These are phyloP conservation scores for Papilio protenor DNA, from an alignment of 2,888 invertebrate species.

Conservation along the genomic window DNA sequence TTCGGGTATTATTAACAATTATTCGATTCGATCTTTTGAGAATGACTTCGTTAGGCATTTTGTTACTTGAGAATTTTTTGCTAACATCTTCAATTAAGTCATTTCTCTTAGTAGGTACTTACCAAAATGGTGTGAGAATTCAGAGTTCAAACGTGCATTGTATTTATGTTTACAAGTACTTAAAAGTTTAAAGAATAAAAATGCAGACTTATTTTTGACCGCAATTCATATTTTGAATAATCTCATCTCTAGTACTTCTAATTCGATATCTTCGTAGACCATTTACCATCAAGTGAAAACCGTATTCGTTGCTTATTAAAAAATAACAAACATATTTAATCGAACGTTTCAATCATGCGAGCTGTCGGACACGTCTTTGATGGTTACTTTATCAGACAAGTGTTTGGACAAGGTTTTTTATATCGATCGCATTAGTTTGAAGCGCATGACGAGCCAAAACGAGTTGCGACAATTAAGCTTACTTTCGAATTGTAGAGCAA, in stretches of 20 bases:
- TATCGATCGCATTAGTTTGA: constrained; percentile 30
- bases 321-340: constrained; percentile 14
- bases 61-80: constrained; percentile 40
- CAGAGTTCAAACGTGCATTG: not conserved
- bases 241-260: not conserved
- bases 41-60: constrained; percentile 14
- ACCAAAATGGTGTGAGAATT: constrained; percentile 21
- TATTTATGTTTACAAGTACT: not conserved
- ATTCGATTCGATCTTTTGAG: constrained; percentile 36
- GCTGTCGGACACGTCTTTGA: constrained; percentile 4
- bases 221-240: not conserved
- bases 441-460: constrained; percentile 32
- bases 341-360: constrained; percentile 24
- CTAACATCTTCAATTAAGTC: constrained; percentile 27
- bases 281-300: constrained; percentile 9
- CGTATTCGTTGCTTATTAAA: not conserved
- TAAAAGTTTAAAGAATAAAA: too few species aligned
- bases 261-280: not conserved
- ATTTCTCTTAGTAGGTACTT: constrained; percentile 29
- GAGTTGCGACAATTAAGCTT: constrained; percentile 35
- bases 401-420: constrained; percentile 25
- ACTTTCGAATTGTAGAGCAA: constrained; percentile 49
- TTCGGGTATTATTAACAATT: constrained; percentile 34
- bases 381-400: constrained; percentile 18
- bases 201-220: not conserved